phyloP scores from a whole-genome alignment of 2,888 invertebrate genomes.

The Callinectes sapidus region DNA sequence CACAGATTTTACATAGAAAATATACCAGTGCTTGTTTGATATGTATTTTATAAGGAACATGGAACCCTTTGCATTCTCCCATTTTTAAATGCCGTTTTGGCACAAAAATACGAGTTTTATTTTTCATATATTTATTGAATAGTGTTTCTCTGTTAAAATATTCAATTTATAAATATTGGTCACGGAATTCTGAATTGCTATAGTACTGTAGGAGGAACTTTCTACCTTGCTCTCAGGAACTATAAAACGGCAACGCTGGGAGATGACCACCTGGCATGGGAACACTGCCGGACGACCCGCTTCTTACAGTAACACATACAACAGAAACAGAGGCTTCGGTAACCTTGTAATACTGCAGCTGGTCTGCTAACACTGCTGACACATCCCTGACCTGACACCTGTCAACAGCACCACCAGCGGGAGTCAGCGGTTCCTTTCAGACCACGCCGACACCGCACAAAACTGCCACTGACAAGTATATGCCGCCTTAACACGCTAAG shows the following conservation, averaged over 20 bases:
- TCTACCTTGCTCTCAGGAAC: slow-evolving; percentile 68
- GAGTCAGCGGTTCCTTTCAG: slow-evolving; percentile 11
- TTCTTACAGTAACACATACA: slow-evolving; percentile 9
- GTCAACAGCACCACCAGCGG: neutral
- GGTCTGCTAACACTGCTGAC: slow-evolving; percentile 30
- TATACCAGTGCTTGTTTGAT: slow-evolving; percentile 54
- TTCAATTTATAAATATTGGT: slow-evolving; percentile 16
- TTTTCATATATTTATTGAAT: slow-evolving; percentile 52
- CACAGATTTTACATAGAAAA: slow-evolving; percentile 47
- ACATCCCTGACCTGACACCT: neutral
- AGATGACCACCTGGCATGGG: slow-evolving; percentile 62
- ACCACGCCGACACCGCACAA: neutral
- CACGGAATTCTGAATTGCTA: slow-evolving; percentile 55
- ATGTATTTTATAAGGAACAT: slow-evolving; percentile 65
- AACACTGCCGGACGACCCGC: slow-evolving; percentile 45
- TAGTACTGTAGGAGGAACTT: slow-evolving; percentile 60
- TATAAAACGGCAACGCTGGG: slow-evolving; percentile 57
- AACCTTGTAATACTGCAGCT: slow-evolving; percentile 5
- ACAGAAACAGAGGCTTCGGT: slow-evolving; percentile 40
- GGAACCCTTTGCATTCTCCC: slow-evolving; percentile 53
- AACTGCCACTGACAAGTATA: neutral
- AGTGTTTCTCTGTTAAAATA: slow-evolving; percentile 20
- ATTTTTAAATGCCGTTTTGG: slow-evolving; percentile 43
- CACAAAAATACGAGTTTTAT: slow-evolving; percentile 48
- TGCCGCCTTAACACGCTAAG: slow-evolving; percentile 22